Percentiles rank a stretch among this genome's conserved stretches.
phyloP scores from a whole-genome alignment of 2,797 vertebrate species.

The Alcedo atthis region DNA sequence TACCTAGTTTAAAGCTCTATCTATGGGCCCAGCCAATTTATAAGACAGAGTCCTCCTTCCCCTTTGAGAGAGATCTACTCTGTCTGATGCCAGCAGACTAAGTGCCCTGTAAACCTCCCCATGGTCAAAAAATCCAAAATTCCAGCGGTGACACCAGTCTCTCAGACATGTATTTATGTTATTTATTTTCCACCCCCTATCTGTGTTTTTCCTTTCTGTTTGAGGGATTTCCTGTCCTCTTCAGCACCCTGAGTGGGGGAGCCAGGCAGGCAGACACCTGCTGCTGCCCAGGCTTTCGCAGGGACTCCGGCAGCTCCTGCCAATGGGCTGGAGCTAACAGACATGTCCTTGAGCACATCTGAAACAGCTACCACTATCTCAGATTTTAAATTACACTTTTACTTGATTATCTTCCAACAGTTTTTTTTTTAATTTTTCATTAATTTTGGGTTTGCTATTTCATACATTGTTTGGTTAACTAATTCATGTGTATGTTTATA shows the following conservation, averaged over 20 bases:
- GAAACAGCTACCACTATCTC: not conserved
- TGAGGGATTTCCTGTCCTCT: not conserved
- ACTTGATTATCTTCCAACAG: slow-evolving; percentile 42
- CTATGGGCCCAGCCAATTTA: no score
- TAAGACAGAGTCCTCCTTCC: no score
- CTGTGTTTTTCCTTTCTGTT: no score
- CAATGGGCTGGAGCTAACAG: not conserved
- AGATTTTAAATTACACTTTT: slow-evolving; percentile 33
- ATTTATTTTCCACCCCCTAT: no score
- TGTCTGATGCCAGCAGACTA: no score
- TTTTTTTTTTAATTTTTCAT: slow-evolving; percentile 47
- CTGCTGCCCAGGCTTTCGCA: not conserved
- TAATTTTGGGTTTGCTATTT: slow-evolving; percentile 65
- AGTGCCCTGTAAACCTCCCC: no score
- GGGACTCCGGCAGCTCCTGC: not conserved
- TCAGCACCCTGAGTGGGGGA: not conserved
- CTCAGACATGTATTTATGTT: no score
- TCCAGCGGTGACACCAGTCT: no score
- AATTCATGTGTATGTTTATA: slow-evolving; percentile 74
- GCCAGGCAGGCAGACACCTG: not conserved
- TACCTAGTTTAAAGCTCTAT: no score
- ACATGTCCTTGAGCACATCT: not conserved
- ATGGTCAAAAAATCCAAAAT: no score
- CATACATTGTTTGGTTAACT: slow-evolving; percentile 73
- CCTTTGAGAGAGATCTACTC: no score